Evolutionary conservation across 2,888 invertebrate species (phyloP).

Genomic region (Ashinkailepas kermadecensis): DNA sequence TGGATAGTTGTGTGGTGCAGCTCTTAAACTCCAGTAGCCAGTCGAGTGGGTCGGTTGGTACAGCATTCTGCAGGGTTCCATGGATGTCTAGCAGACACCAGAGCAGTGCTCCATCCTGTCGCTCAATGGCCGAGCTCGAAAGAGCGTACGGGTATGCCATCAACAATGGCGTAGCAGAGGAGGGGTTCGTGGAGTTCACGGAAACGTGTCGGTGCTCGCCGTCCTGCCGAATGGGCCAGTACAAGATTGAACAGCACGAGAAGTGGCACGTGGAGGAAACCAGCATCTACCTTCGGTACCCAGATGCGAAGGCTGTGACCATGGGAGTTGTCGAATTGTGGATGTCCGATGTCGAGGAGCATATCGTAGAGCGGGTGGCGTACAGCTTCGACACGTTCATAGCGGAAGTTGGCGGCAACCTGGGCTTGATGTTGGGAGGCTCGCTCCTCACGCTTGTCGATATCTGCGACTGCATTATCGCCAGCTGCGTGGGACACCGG

Average conservation of each 20-base stretch:
- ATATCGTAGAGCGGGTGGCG: background rate
- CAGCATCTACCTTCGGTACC: background rate
- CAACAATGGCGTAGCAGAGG: background rate
- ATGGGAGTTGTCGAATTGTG: background rate
- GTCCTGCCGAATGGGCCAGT: background rate
- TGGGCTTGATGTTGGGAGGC: conserved; percentile 9
- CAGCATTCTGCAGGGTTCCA: background rate
- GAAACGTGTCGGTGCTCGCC: background rate
- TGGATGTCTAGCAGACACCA: background rate
- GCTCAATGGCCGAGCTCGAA: background rate
- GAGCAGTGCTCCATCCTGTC: background rate
- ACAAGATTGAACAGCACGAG: background rate
- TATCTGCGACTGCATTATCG: background rate
- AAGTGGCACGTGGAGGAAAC: conserved; percentile 14
- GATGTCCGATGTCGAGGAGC: background rate
- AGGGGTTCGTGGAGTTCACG: background rate
- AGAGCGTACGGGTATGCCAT: background rate
- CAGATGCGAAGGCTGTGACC: background rate
- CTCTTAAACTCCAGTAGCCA: background rate
- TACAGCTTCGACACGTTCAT: background rate
- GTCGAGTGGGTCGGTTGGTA: too few relatives aligned
- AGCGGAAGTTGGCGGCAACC: background rate
- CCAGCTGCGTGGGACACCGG: too few relatives aligned
- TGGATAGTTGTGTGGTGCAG: background rate
- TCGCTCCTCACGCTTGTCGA: conserved; percentile 2